These are phyloP conservation scores for Microplitis demolitor DNA, from an alignment of 1,140 invertebrate genomes.

Conservation along the genomic window DNA sequence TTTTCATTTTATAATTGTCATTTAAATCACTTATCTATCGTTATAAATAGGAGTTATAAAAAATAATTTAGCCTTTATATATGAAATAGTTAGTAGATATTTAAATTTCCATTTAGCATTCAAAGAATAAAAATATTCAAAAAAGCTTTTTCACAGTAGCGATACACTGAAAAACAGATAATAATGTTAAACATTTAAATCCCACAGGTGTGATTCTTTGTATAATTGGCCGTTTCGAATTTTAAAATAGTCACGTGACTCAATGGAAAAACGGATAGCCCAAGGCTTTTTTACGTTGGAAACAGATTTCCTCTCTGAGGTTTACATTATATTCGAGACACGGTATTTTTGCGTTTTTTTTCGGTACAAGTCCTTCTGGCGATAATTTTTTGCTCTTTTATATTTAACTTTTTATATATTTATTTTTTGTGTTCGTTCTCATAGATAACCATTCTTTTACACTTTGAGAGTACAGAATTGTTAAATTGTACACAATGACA, in stretches of 20 bases:
- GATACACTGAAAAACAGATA: neutral
- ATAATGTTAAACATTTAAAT: conserved; percentile 3
- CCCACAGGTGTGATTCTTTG: neutral
- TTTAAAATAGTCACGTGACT: conserved; percentile 19
- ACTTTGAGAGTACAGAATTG: neutral
- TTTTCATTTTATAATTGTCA: no score
- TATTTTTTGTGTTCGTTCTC: neutral
- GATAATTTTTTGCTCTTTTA: conserved; percentile 5
- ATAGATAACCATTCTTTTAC: neutral
- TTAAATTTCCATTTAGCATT: no score
- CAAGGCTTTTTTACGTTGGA: neutral
- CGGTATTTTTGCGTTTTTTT: neutral
- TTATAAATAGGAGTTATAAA: no score
- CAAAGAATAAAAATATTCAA: no score
- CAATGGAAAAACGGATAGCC: conserved; percentile 12
- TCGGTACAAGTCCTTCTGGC: neutral
- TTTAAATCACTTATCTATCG: no score
- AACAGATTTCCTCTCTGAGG: conserved; percentile 11
- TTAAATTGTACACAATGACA: conserved; percentile 9
- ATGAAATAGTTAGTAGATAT: no score
- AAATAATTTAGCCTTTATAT: no score
- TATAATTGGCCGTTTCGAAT: conserved; percentile 13
- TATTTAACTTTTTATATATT: no score
- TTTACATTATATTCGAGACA: conserved; percentile 15
- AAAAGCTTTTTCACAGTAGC: neutral